Percentiles rank a stretch among this genome's conserved stretches.
These are phyloP conservation scores for Chromis chromis DNA, from an alignment of 2,797 vertebrate species.

Conservation along the genomic window DNA sequence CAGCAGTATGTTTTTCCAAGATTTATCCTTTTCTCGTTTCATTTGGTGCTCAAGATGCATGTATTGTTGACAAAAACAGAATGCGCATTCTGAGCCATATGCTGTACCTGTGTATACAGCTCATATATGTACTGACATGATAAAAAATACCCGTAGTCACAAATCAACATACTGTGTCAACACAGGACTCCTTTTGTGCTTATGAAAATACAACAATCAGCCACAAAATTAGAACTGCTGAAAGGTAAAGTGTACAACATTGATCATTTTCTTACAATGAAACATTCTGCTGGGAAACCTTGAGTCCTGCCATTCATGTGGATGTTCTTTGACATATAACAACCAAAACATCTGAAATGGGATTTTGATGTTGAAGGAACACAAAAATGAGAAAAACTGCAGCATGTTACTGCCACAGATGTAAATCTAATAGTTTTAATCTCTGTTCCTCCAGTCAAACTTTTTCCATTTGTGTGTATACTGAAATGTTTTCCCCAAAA, in stretches of 20 bases:
- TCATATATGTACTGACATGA: slow-evolving; percentile 1
- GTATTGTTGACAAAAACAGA: slow-evolving; percentile 24
- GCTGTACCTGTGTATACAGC: background rate
- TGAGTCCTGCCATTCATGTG: no score
- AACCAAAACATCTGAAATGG: no score
- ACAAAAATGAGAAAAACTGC: no score
- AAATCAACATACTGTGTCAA: slow-evolving; percentile 11
- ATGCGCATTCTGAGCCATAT: background rate
- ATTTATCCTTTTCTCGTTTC: slow-evolving; percentile 30
- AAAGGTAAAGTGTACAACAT: no score
- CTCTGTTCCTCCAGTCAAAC: background rate
- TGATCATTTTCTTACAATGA: no score
- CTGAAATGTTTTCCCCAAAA: background rate
- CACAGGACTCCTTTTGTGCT: background rate
- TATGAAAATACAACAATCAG: background rate
- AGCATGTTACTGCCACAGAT: no score
- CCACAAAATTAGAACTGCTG: no score
- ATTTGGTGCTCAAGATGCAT: slow-evolving; percentile 1
- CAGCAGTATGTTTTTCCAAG: slow-evolving; percentile 28
- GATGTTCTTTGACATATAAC: no score
- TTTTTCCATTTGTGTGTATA: background rate
- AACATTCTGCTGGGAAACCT: background rate
- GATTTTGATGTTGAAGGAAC: no score
- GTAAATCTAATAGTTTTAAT: no score
- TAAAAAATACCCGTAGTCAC: background rate